Percentiles rank a stretch among this genome's conserved stretches.
These are phyloP conservation scores for Etheostoma spectabile DNA, from an alignment of 2,113 vertebrate genomes.

Conservation along the genomic window DNA sequence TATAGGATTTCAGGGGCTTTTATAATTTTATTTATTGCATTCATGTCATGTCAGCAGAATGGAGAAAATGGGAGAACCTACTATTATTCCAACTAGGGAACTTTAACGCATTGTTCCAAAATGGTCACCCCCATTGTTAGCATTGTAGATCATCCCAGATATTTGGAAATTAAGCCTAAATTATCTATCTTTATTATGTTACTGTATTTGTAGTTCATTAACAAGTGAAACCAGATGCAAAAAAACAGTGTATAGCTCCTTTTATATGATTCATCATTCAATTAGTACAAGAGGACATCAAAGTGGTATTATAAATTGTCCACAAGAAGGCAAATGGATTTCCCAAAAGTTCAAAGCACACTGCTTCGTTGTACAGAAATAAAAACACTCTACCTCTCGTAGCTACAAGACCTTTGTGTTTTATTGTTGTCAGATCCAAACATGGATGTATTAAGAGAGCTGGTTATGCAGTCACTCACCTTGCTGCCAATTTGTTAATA, in stretches of 20 bases:
- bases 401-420: too few relatives aligned
- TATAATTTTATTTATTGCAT: constrained; percentile 14
- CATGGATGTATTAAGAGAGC: too few relatives aligned
- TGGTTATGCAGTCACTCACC: too few relatives aligned
- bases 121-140: background rate
- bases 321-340: too few relatives aligned
- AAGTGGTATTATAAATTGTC: too few relatives aligned
- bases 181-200: background rate
- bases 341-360: too few relatives aligned
- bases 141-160: background rate
- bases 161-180: background rate
- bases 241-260: background rate
- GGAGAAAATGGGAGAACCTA: background rate
- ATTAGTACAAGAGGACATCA: too few relatives aligned
- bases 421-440: too few relatives aligned
- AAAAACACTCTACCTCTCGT: too few relatives aligned
- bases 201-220: background rate
- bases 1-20: background rate
- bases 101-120: background rate
- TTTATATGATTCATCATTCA: background rate
- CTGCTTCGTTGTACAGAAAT: too few relatives aligned
- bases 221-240: background rate
- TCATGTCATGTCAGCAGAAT: background rate
- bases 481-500: too few relatives aligned
- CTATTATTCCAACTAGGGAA: background rate